Base-by-base conservation (phyloP, 2,888 invertebrate species). In the Melieria omissa region DNA sequence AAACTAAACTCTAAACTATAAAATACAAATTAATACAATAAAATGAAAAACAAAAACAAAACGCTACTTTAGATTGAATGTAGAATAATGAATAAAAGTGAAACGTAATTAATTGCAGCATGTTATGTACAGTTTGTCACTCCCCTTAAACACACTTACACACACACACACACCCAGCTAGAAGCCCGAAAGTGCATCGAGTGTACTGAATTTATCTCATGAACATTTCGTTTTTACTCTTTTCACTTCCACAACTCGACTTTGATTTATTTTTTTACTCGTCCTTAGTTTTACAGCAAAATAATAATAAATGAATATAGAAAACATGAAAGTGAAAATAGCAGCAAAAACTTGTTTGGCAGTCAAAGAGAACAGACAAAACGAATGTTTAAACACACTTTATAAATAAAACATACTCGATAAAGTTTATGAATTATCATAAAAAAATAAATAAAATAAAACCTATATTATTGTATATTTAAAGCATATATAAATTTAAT, bases 381-480 rank as follows among this genome's bases (percentile, higher is more conserved):
- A 73, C 68, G 74, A 75, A 71, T 60, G 70, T 73, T 62, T 41
- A 74, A 67, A 75, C 77, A 49, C 14, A 63, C 58, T 58, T 62
- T 46, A 73, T 54, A 72, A 67, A 70, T 63, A 66, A 69, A 66
- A 73, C 73, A 74, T 74, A 77, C 66, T 75, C 72, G 67, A 70
- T 68, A 72, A 69, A 75, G 73, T 74, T 76, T 70, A 74, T 65
- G 73, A 72, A 74, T 73, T 65, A 58, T 65, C 71, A 70, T 68
- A 71, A 46, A 49, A 78, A n/a, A n/a, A 82, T 75, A 77, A 80
- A 81, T 81, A 80, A 80, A 80, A 82, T 80, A 78, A 79, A 76
- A 78, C 76, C 78, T 77, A 76, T 76, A 72, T 72, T 73, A 63
- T 64, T 73, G 74, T 65, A 76, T 75, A 73, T 74, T 75, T 65